These are phyloP conservation scores for Taenioides sp. DNA, from an alignment of 2,797 vertebrate genomes.

Conservation along the genomic window DNA sequence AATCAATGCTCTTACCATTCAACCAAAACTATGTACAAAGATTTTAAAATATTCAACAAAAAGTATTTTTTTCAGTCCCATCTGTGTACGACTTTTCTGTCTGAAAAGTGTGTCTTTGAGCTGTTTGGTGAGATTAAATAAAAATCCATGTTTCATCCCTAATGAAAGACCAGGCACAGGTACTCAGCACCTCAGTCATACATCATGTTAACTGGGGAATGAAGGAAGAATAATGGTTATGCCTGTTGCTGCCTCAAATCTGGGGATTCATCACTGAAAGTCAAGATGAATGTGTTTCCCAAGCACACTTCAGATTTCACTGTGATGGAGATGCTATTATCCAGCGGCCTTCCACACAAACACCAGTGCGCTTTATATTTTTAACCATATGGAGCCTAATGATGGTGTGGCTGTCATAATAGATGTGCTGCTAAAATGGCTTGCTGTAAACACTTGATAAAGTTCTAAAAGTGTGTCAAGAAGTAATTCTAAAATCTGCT, in stretches of 20 bases:
- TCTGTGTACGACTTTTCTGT: neutral
- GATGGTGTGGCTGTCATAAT: neutral
- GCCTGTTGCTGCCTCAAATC: slow-evolving; percentile 61
- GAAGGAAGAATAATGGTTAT: slow-evolving; percentile 67
- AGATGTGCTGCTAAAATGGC: slow-evolving; percentile 10
- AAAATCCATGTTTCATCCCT: slow-evolving; percentile 46
- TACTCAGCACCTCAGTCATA: slow-evolving; percentile 53
- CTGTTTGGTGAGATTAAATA: slow-evolving; percentile 34
- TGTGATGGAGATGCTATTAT: slow-evolving; percentile 45
- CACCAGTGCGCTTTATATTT: slow-evolving; percentile 37
- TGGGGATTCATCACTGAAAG: slow-evolving; percentile 57
- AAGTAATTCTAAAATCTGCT: slow-evolving; percentile 7
- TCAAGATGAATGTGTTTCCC: slow-evolving; percentile 57
- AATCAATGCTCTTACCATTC: no score
- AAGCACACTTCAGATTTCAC: slow-evolving; percentile 53
- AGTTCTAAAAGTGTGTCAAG: slow-evolving; percentile 22
- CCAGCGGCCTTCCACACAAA: slow-evolving; percentile 22
- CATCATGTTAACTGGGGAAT: slow-evolving; percentile 65
- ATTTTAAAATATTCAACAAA: neutral
- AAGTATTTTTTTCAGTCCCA: neutral
- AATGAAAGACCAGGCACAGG: slow-evolving; percentile 57
- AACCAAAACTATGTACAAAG: neutral
- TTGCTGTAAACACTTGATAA: slow-evolving; percentile 9
- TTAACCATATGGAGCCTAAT: slow-evolving; percentile 19
- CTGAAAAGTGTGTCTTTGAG: slow-evolving; percentile 24